Evolutionary conservation across 1,140 invertebrate genomes (phyloP).

Genomic region (Caerostris darwini): DNA sequence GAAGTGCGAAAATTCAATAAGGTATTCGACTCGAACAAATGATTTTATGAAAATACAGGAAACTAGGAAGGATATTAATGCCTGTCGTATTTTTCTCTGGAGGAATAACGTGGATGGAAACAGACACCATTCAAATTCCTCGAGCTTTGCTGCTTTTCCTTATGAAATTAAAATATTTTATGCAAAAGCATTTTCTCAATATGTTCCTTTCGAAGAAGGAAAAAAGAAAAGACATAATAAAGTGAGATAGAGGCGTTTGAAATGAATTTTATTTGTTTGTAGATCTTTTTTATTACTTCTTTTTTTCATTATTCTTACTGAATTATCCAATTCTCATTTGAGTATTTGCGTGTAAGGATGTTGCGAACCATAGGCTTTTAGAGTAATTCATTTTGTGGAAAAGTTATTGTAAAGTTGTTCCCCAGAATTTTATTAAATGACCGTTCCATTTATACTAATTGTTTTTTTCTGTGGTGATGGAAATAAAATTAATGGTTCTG

Average conservation of each 20-base stretch:
- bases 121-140: not conserved
- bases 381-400: slow-evolving; percentile 3
- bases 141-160: not conserved
- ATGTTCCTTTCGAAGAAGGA: too few relatives aligned
- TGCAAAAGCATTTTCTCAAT: not conserved
- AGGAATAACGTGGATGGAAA: not conserved
- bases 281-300: not conserved
- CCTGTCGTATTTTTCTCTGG: not conserved
- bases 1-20: slow-evolving; percentile 30
- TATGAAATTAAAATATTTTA: slow-evolving; percentile 64
- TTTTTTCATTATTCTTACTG: not conserved
- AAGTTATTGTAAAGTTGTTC: not conserved
- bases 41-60: slow-evolving; percentile 1
- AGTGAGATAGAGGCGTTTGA: not conserved
- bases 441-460: not conserved
- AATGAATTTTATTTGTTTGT: not conserved
- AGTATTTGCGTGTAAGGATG: not conserved
- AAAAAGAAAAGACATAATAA: not conserved
- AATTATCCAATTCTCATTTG: not conserved
- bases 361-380: not conserved
- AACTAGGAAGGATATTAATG: not conserved
- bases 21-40: not conserved
- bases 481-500: slow-evolving; percentile 5
- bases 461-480: not conserved
- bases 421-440: slow-evolving; percentile 22